Evolutionary conservation across 2,113 vertebrate genomes (phyloP).

Genomic region (Sardina pilchardus): DNA sequence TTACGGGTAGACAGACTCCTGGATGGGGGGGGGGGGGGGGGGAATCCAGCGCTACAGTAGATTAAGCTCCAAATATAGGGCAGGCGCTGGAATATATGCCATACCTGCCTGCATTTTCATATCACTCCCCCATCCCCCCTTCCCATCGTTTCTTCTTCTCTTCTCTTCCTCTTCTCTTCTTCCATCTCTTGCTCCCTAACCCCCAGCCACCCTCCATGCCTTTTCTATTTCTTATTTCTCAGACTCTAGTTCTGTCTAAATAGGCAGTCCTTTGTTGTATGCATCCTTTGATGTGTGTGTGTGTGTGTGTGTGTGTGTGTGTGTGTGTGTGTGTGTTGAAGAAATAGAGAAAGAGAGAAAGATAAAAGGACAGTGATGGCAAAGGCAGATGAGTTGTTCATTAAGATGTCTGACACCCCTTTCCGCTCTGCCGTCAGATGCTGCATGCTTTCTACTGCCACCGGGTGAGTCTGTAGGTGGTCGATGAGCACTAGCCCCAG

Average conservation of each 20-base stretch:
- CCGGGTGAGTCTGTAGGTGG: neutral
- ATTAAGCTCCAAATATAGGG: neutral
- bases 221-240: neutral
- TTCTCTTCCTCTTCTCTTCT: neutral
- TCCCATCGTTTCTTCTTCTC: neutral
- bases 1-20: neutral
- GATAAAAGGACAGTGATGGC: neutral
- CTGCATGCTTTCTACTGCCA: neutral
- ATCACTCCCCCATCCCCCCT: neutral
- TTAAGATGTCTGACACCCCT: neutral
- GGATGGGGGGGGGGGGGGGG: neutral
- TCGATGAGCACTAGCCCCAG: neutral
- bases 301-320: neutral
- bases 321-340: neutral
- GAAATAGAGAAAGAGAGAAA: neutral
- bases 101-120: neutral
- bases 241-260: neutral
- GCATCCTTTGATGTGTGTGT: constrained; percentile 4
- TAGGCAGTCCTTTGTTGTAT: neutral
- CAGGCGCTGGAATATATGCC: neutral
- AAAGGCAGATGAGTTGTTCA: constrained; percentile 17
- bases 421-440: neutral
- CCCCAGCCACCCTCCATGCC: neutral
- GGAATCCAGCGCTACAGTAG: neutral
- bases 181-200: neutral